phyloP scores from a whole-genome alignment of 2,888 invertebrate species.

The Hemithea aestivaria region DNA sequence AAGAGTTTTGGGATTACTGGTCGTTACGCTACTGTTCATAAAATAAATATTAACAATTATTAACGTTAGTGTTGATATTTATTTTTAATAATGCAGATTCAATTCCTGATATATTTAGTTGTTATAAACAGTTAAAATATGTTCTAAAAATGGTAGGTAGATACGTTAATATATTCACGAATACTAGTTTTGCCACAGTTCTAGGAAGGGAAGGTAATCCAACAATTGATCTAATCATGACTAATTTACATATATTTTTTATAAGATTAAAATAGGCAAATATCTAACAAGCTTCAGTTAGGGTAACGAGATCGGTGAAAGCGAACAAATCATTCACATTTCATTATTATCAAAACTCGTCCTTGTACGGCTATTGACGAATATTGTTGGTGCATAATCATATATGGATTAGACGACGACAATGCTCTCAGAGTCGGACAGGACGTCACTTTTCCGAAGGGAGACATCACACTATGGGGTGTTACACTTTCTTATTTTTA shows the following conservation, averaged over 20 bases:
- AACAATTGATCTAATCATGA: constrained; percentile 51
- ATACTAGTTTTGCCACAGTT: too few relatives aligned
- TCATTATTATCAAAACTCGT: constrained; percentile 65
- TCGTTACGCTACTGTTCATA: too few relatives aligned
- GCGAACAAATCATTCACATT: constrained; percentile 53
- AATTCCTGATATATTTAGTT: too few relatives aligned
- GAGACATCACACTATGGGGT: constrained; percentile 48
- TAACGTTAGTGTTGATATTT: too few relatives aligned
- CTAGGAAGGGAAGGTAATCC: constrained; percentile 34
- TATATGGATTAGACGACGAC: constrained; percentile 47
- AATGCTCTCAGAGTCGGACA: constrained; percentile 50
- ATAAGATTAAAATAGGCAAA: constrained; percentile 40
- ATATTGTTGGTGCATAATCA: constrained; percentile 63
- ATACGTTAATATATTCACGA: too few relatives aligned
- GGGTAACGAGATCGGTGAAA: constrained; percentile 59
- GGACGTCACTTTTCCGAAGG: constrained; percentile 57
- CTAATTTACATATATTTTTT: constrained; percentile 43
- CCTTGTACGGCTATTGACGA: constrained; percentile 52
- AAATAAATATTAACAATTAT: too few relatives aligned
- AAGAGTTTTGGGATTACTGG: too few relatives aligned
- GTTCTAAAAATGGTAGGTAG: too few relatives aligned
- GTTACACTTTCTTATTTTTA: constrained; percentile 26
- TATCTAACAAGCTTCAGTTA: constrained; percentile 41
- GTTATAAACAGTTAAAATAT: too few relatives aligned
- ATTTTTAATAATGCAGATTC: too few relatives aligned